phyloP scores from a whole-genome alignment of 2,797 vertebrate genomes.

The Gobionotothen gibberifrons region DNA sequence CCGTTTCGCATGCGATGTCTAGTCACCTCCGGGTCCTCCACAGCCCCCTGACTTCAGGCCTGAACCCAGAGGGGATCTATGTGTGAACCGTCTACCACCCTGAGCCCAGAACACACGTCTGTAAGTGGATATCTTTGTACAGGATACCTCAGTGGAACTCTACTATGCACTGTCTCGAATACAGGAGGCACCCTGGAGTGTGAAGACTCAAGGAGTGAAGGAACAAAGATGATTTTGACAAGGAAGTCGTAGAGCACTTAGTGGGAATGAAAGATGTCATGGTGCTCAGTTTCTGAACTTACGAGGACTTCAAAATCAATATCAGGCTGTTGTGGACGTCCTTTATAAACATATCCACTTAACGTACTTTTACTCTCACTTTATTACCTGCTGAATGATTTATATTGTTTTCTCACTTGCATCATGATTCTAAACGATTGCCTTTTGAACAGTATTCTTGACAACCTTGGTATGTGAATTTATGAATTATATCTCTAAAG shows the following conservation, averaged over 20 bases:
- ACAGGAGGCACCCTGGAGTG: slow-evolving; percentile 34
- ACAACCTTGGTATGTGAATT: slow-evolving; percentile 65
- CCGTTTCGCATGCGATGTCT: slow-evolving; percentile 87
- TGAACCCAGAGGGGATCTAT: slow-evolving; percentile 98
- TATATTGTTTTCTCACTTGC: slow-evolving; percentile 58
- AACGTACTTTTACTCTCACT: slow-evolving; percentile 62
- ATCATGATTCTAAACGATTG: slow-evolving; percentile 61
- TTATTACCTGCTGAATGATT: slow-evolving; percentile 73
- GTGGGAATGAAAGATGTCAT: slow-evolving; percentile 18
- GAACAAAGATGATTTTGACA: slow-evolving; percentile 17
- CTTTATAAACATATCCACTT: slow-evolving; percentile 61
- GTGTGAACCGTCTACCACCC: slow-evolving; percentile 81
- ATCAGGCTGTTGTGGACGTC: slow-evolving; percentile 39
- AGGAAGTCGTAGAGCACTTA: slow-evolving; percentile 50
- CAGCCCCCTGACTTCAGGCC: slow-evolving; percentile 90
- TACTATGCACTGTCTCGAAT: slow-evolving; percentile 66
- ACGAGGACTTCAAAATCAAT: slow-evolving; percentile 29
- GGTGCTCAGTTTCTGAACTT: slow-evolving; percentile 31
- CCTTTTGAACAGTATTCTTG: slow-evolving; percentile 68
- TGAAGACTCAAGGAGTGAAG: slow-evolving; percentile 38
- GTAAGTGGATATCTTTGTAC: slow-evolving; percentile 54
- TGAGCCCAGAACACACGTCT: slow-evolving; percentile 33
- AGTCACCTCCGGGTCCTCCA: slow-evolving; percentile 93
- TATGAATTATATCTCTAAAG: slow-evolving; percentile 51
- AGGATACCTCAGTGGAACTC: slow-evolving; percentile 70